Conservation (phyloP, 2,113 vertebrate genomes). For the Parus major region DNA sequence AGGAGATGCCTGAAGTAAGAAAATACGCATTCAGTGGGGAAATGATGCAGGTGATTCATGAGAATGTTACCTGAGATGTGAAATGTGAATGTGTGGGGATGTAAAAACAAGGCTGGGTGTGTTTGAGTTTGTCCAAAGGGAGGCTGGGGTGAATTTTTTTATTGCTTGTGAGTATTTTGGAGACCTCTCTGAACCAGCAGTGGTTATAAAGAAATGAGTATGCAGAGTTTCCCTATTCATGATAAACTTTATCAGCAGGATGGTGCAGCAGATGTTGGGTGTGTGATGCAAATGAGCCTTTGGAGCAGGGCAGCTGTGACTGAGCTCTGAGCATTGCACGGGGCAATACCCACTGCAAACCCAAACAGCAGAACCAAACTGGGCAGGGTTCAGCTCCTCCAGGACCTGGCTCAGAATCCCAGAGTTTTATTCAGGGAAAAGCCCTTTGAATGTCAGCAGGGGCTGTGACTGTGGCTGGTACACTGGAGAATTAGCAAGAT, state of each 20-base stretch:
- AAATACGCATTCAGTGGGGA: conserved; percentile 50
- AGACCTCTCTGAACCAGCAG: background rate
- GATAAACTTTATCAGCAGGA: background rate
- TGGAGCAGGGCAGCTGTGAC: conserved; percentile 24
- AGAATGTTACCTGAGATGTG: conserved; percentile 43
- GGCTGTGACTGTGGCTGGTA: background rate
- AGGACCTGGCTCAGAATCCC: background rate
- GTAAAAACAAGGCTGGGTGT: background rate
- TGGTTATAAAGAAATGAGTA: background rate
- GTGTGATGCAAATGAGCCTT: conserved; percentile 67
- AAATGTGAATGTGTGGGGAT: background rate
- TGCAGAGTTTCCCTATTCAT: background rate
- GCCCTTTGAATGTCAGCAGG: background rate
- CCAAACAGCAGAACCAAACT: background rate
- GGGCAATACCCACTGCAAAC: background rate
- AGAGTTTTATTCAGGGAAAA: background rate
- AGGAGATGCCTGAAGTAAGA: conserved; percentile 47
- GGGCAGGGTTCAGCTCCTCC: background rate
- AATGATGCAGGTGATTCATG: conserved; percentile 16
- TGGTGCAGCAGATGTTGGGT: conserved; percentile 20
- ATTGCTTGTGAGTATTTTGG: background rate
- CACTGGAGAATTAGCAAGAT: background rate
- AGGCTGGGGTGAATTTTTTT: background rate
- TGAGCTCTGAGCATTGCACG: conserved; percentile 3
- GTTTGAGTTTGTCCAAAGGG: conserved; percentile 26